phyloP scores from a whole-genome alignment of 1,140 invertebrate species.

The Caenorhabditis inopinata region DNA sequence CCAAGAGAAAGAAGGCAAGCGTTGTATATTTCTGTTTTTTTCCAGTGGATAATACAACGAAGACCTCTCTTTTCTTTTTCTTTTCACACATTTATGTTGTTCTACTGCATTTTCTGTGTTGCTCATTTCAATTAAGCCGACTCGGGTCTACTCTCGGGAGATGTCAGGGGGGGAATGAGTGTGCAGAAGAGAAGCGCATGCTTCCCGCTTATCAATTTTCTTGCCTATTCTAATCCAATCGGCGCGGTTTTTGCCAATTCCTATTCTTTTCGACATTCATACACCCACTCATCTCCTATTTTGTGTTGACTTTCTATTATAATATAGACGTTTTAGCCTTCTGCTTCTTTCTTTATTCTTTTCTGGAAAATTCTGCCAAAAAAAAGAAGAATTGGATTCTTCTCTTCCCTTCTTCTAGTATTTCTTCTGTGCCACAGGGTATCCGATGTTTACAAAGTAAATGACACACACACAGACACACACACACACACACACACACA shows the following conservation, averaged over 20 bases:
- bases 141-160: background rate
- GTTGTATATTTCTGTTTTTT: conserved; percentile 26
- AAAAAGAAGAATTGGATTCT: background rate
- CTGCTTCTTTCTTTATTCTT: background rate
- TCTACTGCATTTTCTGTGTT: conserved; percentile 25
- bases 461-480: conserved; percentile 31
- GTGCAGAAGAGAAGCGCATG: background rate
- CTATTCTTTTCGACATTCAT: background rate
- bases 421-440: conserved; percentile 27
- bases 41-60: too few species aligned
- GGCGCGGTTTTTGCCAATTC: background rate
- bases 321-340: background rate
- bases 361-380: background rate
- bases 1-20: background rate
- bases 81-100: background rate
- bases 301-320: background rate
- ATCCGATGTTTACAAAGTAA: conserved; percentile 34
- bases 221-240: conserved; percentile 33
- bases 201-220: conserved; percentile 24
- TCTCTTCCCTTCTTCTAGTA: conserved; percentile 1
- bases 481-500: too few species aligned
- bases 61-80: background rate
- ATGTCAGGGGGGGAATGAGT: background rate
- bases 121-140: conserved; percentile 31
- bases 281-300: background rate